Conservation (phyloP, 2,113 vertebrate genomes). For the Onychostoma macrolepis region DNA sequence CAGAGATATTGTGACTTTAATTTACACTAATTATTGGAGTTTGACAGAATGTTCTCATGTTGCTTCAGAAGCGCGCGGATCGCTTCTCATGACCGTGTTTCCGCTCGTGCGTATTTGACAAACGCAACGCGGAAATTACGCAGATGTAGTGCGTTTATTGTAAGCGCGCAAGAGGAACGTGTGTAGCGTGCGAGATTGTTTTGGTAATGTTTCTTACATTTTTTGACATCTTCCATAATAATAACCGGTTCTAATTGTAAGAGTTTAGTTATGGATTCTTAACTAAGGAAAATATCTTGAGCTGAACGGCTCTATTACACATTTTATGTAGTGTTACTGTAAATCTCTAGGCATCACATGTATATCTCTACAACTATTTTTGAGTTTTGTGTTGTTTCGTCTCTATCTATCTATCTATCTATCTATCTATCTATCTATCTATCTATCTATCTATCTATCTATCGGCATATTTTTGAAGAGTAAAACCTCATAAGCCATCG, state of each 20-base stretch:
- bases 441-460: no score
- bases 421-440: no score
- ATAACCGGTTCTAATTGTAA: not conserved
- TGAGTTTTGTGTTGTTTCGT: no score
- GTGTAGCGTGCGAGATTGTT: not conserved
- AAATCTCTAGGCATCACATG: no score
- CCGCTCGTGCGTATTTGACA: not conserved
- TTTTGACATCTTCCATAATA: not conserved
- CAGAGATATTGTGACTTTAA: not conserved
- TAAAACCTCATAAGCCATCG: no score
- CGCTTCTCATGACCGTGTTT: not conserved
- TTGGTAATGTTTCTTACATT: slow-evolving; percentile 18
- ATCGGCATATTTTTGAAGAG: no score
- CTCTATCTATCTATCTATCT: no score
- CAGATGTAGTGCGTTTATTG: not conserved
- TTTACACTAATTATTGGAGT: not conserved
- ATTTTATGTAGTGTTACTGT: no score
- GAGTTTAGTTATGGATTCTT: not conserved
- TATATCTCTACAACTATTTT: no score
- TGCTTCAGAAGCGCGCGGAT: not conserved
- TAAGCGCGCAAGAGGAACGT: not conserved
- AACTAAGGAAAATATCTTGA: not conserved
- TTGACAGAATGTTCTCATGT: not conserved
- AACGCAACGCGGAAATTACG: not conserved
- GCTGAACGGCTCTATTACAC: not conserved